Evolutionary conservation across 2,113 vertebrate species (phyloP).

Genomic region (Corythoichthys haematopterus): DNA sequence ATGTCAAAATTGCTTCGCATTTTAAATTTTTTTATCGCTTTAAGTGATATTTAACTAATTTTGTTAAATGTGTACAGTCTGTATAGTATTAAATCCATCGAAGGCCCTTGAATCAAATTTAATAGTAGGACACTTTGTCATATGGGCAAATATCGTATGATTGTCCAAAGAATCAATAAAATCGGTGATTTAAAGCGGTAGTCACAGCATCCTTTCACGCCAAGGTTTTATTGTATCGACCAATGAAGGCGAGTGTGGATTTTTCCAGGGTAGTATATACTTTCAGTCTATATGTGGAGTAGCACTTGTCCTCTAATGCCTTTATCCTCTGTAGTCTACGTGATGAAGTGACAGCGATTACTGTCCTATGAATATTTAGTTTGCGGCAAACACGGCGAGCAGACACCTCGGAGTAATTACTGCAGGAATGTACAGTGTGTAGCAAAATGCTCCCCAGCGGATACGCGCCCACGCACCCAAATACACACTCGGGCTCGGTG

Average conservation of each 20-base stretch:
- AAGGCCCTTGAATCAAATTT: too few relatives aligned
- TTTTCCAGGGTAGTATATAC: background rate
- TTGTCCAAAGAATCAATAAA: too few relatives aligned
- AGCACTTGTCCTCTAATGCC: background rate
- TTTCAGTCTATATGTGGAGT: background rate
- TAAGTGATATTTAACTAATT: too few relatives aligned
- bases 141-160: too few relatives aligned
- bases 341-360: conserved; percentile 25
- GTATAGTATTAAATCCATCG: too few relatives aligned
- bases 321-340: background rate
- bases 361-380: conserved; percentile 38
- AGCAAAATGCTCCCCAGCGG: conserved; percentile 51
- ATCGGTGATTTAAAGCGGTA: too few relatives aligned
- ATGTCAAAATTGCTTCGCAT: too few relatives aligned
- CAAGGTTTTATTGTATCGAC: background rate
- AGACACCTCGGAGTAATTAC: conserved; percentile 42
- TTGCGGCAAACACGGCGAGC: conserved; percentile 29
- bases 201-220: background rate
- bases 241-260: background rate
- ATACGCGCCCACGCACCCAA: conserved; percentile 19
- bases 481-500: conserved; percentile 24
- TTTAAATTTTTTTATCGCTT: too few relatives aligned
- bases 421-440: conserved; percentile 31
- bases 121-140: too few relatives aligned
- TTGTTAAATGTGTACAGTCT: too few relatives aligned